Evolutionary conservation across 2,888 invertebrate genomes (phyloP).

Genomic region (Portevinia maculata): DNA sequence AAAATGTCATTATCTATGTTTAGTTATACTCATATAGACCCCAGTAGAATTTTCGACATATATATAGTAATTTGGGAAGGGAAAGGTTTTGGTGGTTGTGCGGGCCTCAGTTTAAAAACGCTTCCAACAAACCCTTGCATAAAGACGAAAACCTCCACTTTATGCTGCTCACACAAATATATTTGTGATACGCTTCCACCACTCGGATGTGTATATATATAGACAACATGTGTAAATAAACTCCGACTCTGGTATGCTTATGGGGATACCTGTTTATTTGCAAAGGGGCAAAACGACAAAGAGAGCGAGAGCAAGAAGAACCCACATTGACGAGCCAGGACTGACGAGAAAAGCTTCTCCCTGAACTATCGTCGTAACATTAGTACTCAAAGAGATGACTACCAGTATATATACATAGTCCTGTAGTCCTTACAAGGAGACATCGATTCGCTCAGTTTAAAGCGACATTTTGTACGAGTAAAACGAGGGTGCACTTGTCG

Average conservation of each 20-base stretch:
- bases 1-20: conserved; percentile 68
- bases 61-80: conserved; percentile 30
- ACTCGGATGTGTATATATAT: conserved; percentile 68
- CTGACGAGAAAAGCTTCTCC: conserved; percentile 58
- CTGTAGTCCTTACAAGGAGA: conserved; percentile 67
- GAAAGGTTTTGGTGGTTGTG: conserved; percentile 46
- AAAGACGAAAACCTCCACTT: conserved; percentile 68
- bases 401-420: conserved; percentile 43
- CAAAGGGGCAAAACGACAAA: conserved; percentile 38
- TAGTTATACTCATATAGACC: conserved; percentile 47
- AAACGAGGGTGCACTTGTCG: conserved; percentile 67
- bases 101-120: conserved; percentile 39
- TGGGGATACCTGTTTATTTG: conserved; percentile 72
- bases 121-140: conserved; percentile 48
- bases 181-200: conserved; percentile 59
- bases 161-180: conserved; percentile 52
- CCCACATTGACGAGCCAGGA: conserved; percentile 5
- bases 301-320: conserved; percentile 64
- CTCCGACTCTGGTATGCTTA: conserved; percentile 59
- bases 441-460: conserved; percentile 69
- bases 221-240: conserved; percentile 74
- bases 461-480: conserved; percentile 65
- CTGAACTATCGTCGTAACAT: conserved; percentile 64
- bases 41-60: conserved; percentile 18
- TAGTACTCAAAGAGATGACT: conserved; percentile 69